phyloP scores from a whole-genome alignment of 2,888 invertebrate genomes.

The Cabera pusaria region DNA sequence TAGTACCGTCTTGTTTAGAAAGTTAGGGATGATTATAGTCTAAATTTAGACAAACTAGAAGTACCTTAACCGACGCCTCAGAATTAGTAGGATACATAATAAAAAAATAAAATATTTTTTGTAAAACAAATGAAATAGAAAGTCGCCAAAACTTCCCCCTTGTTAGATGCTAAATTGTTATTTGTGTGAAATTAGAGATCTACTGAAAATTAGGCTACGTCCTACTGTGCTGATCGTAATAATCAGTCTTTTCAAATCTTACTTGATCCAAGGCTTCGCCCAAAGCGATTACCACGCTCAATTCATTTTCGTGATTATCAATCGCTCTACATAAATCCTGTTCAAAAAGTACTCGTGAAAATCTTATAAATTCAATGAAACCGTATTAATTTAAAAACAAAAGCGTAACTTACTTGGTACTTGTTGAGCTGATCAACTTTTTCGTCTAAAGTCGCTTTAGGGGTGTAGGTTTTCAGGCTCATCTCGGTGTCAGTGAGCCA shows the following conservation, averaged over 20 bases:
- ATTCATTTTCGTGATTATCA: slow-evolving; percentile 87
- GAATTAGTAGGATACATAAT: slow-evolving; percentile 44
- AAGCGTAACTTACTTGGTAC: slow-evolving; percentile 88
- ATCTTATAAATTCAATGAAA: slow-evolving; percentile 23
- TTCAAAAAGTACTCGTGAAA: slow-evolving; percentile 63
- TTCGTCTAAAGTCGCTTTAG: slow-evolving; percentile 93
- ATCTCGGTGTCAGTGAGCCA: slow-evolving; percentile 95
- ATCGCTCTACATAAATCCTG: slow-evolving; percentile 90
- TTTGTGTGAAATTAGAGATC: slow-evolving; percentile 63
- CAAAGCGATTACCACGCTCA: slow-evolving; percentile 88
- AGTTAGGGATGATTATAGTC: slow-evolving; percentile 35
- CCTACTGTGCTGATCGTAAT: slow-evolving; percentile 63
- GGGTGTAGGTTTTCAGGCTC: slow-evolving; percentile 91
- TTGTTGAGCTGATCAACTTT: slow-evolving; percentile 95
- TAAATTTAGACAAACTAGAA: no score
- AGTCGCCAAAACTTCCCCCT: slow-evolving; percentile 28
- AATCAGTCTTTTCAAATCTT: slow-evolving; percentile 73
- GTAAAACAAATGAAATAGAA: slow-evolving; percentile 26
- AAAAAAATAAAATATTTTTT: slow-evolving; percentile 10
- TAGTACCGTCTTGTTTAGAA: slow-evolving; percentile 53
- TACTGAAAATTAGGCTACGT: slow-evolving; percentile 76
- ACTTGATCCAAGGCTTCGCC: slow-evolving; percentile 93
- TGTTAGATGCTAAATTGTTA: slow-evolving; percentile 53
- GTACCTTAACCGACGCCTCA: slow-evolving; percentile 47
- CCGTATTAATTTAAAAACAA: background rate